Evolutionary conservation across 2,888 invertebrate species (phyloP).

Genomic region (Mylabris sibirica): DNA sequence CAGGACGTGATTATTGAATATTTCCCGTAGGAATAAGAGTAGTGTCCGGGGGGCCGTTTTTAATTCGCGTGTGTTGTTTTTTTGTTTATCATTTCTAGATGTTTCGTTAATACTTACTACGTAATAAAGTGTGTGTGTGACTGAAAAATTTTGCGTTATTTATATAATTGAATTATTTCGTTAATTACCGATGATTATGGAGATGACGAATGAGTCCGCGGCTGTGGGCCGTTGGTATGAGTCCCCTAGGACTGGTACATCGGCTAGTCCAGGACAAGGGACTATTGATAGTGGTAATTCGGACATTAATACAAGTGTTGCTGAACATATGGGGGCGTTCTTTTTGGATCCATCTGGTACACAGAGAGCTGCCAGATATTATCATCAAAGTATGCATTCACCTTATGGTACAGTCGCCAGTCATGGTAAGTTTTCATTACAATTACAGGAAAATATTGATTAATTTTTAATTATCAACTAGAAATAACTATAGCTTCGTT

Average conservation of each 20-base stretch:
- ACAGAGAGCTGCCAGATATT: conserved; percentile 60
- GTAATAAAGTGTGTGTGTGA: not conserved
- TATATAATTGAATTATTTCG: conserved; percentile 45
- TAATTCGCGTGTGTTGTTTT: not conserved
- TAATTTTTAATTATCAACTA: no score
- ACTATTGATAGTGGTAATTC: conserved; percentile 51
- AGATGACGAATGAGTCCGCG: conserved; percentile 62
- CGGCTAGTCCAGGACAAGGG: conserved; percentile 58
- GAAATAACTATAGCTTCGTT: not conserved
- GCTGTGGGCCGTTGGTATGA: conserved; percentile 63
- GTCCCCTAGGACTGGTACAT: conserved; percentile 59
- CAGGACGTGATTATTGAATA: conserved; percentile 10
- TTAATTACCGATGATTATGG: conserved; percentile 59
- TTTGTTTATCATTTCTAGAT: not conserved
- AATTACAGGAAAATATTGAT: not conserved
- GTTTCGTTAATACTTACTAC: no score
- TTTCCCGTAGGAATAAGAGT: not conserved
- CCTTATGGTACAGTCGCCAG: conserved; percentile 60
- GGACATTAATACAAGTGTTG: conserved; percentile 60
- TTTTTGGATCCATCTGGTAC: conserved; percentile 61
- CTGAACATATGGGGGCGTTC: conserved; percentile 62
- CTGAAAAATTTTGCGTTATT: conserved; percentile 47
- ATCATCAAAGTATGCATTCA: conserved; percentile 63
- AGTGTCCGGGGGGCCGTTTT: not conserved
- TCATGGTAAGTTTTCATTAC: conserved; percentile 57